Base-by-base conservation (phyloP, 2,888 invertebrate species). In the Gnatocerus cornutus region DNA sequence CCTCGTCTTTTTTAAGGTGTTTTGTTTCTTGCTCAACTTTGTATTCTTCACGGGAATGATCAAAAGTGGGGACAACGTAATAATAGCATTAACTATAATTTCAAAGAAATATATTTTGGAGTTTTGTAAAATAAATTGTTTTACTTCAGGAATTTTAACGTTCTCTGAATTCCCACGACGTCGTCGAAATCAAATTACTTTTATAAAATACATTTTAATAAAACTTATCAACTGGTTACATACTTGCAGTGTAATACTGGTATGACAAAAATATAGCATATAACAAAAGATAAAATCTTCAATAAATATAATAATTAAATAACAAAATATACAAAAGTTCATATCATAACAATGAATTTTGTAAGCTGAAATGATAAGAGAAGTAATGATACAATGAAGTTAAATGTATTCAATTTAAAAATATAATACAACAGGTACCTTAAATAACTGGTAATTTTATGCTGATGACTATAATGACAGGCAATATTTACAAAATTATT, bases 181-280 rank as follows among this genome's bases (percentile, higher is more conserved):
- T 9, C 3, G 58, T 12, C 41, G 27, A 46, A 61, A 56, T 56
- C 21, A 41, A 55, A 55, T 7, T 37, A 10, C 37, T 12, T 48
- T 62, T 64, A 64, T 43, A 64, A 64, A 64, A 64, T 55, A 64
- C 45, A 45, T 53, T 41, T 65, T 65, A 65, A 56, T 65, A 37
- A 59, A 61, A 65, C 37, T 53, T 21, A 45, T 27, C 12, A 33
- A 7, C 9, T 39, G 39, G 27, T 56, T 56, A 65, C 65, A 65
- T 8, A 46, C 29, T 41, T 39, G 65, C 55, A 37, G 14, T 21
- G 37, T 65, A 65, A 65, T 65, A 65, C 65, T 65, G 65, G 55
- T 65, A 45, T 52, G 46, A 65, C 39, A 48, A 55, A 33, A 48
- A 65, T 29, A 64, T 27, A 56, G 64, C 33, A 45, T 48, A 43